These are phyloP conservation scores for Sweltsa coloradensis DNA, from an alignment of 1,140 invertebrate species.

Conservation along the genomic window DNA sequence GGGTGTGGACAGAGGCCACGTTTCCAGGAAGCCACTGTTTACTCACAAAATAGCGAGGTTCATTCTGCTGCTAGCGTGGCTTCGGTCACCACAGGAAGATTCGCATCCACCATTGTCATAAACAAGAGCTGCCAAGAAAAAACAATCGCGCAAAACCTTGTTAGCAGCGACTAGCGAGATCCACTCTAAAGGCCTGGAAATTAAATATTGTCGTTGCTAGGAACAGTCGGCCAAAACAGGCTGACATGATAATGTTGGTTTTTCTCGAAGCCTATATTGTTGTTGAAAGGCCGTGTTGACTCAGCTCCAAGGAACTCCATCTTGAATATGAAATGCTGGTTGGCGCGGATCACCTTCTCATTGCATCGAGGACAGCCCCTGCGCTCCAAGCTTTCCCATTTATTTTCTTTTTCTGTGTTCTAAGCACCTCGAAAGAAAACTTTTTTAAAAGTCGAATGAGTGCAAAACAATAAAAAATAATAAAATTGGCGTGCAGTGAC, in stretches of 20 bases:
- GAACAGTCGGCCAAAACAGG: slow-evolving; percentile 12
- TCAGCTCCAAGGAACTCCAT: slow-evolving; percentile 15
- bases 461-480: too few species aligned
- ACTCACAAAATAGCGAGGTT: slow-evolving; percentile 14
- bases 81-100: too few species aligned
- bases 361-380: too few species aligned
- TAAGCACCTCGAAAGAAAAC: too few species aligned
- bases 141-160: slow-evolving; percentile 5
- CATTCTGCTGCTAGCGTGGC: too few species aligned
- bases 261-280: slow-evolving; percentile 12
- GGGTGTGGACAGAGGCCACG: slow-evolving; percentile 12
- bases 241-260: slow-evolving; percentile 14
- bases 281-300: slow-evolving; percentile 13
- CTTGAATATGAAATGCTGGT: slow-evolving; percentile 14
- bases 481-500: neutral
- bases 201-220: slow-evolving; percentile 15
- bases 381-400: too few species aligned
- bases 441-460: too few species aligned
- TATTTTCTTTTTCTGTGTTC: too few species aligned
- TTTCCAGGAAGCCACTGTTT: slow-evolving; percentile 12
- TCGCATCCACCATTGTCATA: too few species aligned
- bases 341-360: neutral
- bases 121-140: too few species aligned
- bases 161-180: too few species aligned
- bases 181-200: slow-evolving; percentile 4